Percentiles rank a stretch among this genome's conserved stretches.
phyloP scores from a whole-genome alignment of 2,888 invertebrate species.

The Drosophila putrida region DNA sequence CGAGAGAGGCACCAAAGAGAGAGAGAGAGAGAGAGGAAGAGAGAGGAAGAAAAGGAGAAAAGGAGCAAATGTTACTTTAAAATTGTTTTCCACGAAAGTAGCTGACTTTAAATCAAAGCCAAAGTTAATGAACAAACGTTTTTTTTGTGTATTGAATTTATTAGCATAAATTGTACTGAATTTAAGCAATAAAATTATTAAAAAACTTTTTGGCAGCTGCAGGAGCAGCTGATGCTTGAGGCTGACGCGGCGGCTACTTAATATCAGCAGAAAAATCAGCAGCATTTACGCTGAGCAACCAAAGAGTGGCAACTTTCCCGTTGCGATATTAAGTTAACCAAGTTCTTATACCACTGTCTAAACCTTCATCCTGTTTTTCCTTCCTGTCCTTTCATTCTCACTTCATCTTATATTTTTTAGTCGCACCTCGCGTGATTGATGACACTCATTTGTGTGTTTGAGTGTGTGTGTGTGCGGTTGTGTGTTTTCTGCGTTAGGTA shows the following conservation, averaged over 20 bases:
- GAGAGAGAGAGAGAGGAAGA: not conserved
- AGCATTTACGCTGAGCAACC: slow-evolving; percentile 39
- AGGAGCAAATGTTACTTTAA: slow-evolving; percentile 31
- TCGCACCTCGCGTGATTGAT: slow-evolving; percentile 65
- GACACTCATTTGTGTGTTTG: slow-evolving; percentile 70
- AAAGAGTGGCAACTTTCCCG: slow-evolving; percentile 6
- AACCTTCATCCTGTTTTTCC: slow-evolving; percentile 16
- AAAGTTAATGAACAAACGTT: slow-evolving; percentile 26
- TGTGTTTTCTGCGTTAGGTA: slow-evolving; percentile 48
- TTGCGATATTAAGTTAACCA: slow-evolving; percentile 54
- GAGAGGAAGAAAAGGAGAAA: not conserved
- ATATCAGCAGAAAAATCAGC: slow-evolving; percentile 57
- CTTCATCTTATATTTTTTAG: slow-evolving; percentile 10
- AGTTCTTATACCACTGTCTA: slow-evolving; percentile 59
- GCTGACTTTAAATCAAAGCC: slow-evolving; percentile 46
- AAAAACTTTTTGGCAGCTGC: slow-evolving; percentile 48
- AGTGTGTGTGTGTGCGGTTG: slow-evolving; percentile 15
- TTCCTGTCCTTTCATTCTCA: not conserved
- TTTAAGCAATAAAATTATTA: slow-evolving; percentile 47
- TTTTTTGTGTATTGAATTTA: slow-evolving; percentile 72
- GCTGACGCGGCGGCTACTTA: slow-evolving; percentile 31
- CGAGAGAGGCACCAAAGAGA: not conserved
- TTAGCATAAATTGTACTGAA: slow-evolving; percentile 76
- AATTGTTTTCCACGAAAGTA: slow-evolving; percentile 33
- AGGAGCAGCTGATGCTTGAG: slow-evolving; percentile 51